Base-by-base conservation (phyloP, 2,797 vertebrate genomes). In the Ctenochaetus hawaiiensis region DNA sequence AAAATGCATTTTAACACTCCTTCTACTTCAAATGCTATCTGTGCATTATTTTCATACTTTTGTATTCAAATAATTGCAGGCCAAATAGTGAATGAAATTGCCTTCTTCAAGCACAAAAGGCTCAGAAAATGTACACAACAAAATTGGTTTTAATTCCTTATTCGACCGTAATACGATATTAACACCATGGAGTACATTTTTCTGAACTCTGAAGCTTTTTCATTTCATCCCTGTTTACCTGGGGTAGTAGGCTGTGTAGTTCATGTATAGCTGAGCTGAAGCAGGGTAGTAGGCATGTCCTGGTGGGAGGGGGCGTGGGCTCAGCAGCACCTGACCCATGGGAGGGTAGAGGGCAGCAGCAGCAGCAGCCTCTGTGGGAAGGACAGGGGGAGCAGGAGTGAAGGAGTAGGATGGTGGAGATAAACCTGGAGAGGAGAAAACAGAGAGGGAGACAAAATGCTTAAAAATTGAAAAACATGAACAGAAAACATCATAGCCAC, bases 201-300 rank as follows among this genome's bases (percentile, higher is more conserved):
- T 37, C 23, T 34, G 30, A 34, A 56, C 17, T 10, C 5, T 44
- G 17, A 16, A 8, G 11, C 49, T 43, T 37, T 54, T 56, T 41
- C 3, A 41, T 41, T 17, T 51, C 22, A 17, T 12, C 13, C 8
- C 7, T 16, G 14, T 43, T 76, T 94, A 99, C 98, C 98, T 99
- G 85, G 98, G 98, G 73, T 99, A 99, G 84, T 99, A 99, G 53
- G 98, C 94, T 43, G 97, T 94, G 92, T 99, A 99, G 91, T 99
- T 99, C 97, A 99, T 97, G 82, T 97, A 99, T 37, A 99, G 92
- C 81, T 98, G 97, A 83, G 96, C 87, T 60, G 96, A 95, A 10
- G 96, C 93, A 0, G 97, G 97, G 90, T 98, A 99, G 89, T 97
- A 99, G 74, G 96, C 93, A 9, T 94, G 91, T 0, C 96, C 93